Percentiles rank a stretch among this genome's conserved stretches.
phyloP scores from a whole-genome alignment of 2,797 vertebrate genomes.

The Sylvia borin region DNA sequence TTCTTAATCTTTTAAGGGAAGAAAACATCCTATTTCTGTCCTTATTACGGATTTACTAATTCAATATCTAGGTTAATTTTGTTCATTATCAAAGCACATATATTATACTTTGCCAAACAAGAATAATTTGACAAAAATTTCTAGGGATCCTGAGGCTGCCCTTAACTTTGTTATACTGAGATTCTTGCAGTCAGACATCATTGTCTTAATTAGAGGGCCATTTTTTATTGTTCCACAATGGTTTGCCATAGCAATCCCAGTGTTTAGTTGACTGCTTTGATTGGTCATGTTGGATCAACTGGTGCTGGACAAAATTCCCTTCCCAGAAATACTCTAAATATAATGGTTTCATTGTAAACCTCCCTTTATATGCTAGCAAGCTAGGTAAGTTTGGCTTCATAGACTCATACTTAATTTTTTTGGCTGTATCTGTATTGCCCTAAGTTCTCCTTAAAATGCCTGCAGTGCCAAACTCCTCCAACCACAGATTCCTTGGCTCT shows the following conservation, averaged over 20 bases:
- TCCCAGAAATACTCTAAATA: neutral
- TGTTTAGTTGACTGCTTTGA: neutral
- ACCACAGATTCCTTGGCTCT: neutral
- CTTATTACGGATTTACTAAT: neutral
- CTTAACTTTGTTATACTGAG: neutral
- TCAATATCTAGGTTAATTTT: neutral
- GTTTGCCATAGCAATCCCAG: neutral
- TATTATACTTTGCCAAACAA: neutral
- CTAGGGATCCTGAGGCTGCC: neutral
- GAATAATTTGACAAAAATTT: neutral
- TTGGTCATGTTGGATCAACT: neutral
- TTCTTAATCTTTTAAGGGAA: neutral
- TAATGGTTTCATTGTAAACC: neutral
- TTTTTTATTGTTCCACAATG: neutral
- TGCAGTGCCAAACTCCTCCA: neutral
- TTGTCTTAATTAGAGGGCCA: neutral
- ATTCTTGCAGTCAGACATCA: neutral
- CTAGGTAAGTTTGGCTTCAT: neutral
- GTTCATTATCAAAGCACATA: neutral
- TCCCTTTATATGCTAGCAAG: neutral
- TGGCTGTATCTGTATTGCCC: neutral
- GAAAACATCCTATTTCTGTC: neutral
- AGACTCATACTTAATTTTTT: neutral
- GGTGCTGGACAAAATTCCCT: neutral
- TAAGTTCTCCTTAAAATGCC: neutral